These are phyloP conservation scores for Apostichopus leukothele DNA, from an alignment of 53 echinoderm and acorn worm species.

Conservation along the genomic window DNA sequence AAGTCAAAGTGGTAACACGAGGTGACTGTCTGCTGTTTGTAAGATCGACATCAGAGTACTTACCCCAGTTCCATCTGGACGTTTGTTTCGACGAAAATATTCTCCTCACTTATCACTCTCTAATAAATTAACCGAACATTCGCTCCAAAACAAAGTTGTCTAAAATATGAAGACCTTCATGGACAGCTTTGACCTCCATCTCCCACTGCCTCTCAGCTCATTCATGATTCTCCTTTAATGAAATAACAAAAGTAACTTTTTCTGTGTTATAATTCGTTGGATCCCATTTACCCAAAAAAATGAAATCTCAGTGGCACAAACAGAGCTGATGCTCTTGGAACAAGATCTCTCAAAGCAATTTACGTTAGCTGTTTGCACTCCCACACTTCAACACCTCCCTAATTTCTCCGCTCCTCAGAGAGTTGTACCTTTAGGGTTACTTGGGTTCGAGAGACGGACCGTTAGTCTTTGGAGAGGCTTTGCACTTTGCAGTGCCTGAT, in stretches of 20 bases:
- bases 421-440: conserved; percentile 8
- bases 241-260: neutral
- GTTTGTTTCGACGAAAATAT: too few species aligned
- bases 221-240: neutral
- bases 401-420: conserved; percentile 18
- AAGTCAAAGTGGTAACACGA: too few species aligned
- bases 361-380: conserved; percentile 40
- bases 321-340: neutral
- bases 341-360: conserved; percentile 40
- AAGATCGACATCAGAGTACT: too few species aligned
- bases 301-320: conserved; percentile 16
- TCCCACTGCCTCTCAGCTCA: too few species aligned
- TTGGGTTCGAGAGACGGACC: conserved; percentile 24
- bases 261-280: neutral
- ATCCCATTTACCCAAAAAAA: neutral
- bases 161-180: too few species aligned
- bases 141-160: too few species aligned
- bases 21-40: too few species aligned
- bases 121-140: too few species aligned
- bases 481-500: conserved; percentile 23
- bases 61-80: too few species aligned
- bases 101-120: too few species aligned
- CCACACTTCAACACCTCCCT: conserved; percentile 30
- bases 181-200: too few species aligned
- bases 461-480: conserved; percentile 2